Conservation (phyloP, 2,113 vertebrate species). For the Triplophysa siluroides region DNA sequence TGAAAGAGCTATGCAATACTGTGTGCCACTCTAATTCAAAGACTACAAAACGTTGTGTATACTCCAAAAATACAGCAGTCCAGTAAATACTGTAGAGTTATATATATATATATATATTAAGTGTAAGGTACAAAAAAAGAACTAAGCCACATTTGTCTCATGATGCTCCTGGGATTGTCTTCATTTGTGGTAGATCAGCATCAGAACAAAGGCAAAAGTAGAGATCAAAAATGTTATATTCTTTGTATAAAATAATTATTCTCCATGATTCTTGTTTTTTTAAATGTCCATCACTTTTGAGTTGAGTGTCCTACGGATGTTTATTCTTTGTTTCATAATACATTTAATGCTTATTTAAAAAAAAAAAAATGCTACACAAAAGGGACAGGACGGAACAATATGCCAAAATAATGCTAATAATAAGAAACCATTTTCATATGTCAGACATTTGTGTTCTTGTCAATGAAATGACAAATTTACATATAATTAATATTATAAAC, state of each 20-base stretch:
- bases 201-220: slow-evolving; percentile 70
- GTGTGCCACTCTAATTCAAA: slow-evolving; percentile 28
- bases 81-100: slow-evolving; percentile 55
- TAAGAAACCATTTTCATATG: not conserved
- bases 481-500: slow-evolving; percentile 1
- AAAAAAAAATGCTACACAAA: not conserved
- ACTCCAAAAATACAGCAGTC: slow-evolving; percentile 42
- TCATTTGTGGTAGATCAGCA: slow-evolving; percentile 22
- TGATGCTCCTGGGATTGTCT: slow-evolving; percentile 1
- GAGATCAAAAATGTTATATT: not conserved
- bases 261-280: not conserved
- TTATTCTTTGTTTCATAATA: not conserved
- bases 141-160: slow-evolving; percentile 6
- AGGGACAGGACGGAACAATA: no score
- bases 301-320: not conserved
- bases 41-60: slow-evolving; percentile 30
- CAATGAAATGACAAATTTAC: slow-evolving; percentile 10
- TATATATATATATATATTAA: slow-evolving; percentile 58
- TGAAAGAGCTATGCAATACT: not conserved
- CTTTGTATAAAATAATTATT: not conserved
- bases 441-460: slow-evolving; percentile 16
- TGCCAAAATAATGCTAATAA: not conserved
- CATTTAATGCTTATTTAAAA: not conserved
- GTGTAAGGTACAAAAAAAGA: slow-evolving; percentile 35
- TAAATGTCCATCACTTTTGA: not conserved